Evolutionary conservation across 2,797 vertebrate genomes (phyloP).

Genomic region (Nasua narica): DNA sequence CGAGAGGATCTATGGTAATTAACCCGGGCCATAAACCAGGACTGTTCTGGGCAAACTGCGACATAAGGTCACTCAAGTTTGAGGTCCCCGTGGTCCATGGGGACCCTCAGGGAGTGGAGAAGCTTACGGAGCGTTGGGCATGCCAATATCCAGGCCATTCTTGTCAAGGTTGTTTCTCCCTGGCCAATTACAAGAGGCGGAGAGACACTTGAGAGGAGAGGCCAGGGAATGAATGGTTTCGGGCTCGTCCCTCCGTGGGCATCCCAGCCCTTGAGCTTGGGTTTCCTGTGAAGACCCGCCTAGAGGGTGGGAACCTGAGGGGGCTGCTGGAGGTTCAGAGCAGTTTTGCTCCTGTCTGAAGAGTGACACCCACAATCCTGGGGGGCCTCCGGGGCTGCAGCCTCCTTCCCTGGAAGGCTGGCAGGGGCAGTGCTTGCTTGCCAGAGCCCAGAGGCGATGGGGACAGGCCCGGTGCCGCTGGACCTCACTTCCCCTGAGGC

Average conservation of each 20-base stretch:
- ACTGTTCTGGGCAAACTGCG: not conserved
- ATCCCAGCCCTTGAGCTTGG: too few relatives aligned
- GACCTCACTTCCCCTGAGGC: not conserved
- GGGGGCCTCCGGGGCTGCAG: not conserved
- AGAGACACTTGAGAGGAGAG: not conserved
- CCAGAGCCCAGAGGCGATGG: not conserved
- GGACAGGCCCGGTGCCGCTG: not conserved
- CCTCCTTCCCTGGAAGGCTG: not conserved
- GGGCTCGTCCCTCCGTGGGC: fast-evolving
- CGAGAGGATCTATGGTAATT: not conserved
- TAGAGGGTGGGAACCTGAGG: too few relatives aligned
- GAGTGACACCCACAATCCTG: not conserved
- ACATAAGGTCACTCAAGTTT: too few relatives aligned
- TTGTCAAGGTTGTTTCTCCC: not conserved
- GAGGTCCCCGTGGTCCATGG: not conserved
- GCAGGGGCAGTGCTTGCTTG: not conserved
- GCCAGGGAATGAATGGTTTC: not conserved
- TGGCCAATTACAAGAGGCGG: not conserved
- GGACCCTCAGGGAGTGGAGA: not conserved
- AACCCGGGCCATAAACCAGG: not conserved
- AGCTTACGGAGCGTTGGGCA: fast-evolving
- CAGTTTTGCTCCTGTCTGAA: not conserved
- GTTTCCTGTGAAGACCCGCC: not conserved
- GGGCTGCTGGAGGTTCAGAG: not conserved
- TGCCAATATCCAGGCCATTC: too few relatives aligned